A percentile compares a stretch with the other conserved stretches of the same genome.
Conservation (phyloP, 2,888 invertebrate species). For the Platycnemis pennipes region DNA sequence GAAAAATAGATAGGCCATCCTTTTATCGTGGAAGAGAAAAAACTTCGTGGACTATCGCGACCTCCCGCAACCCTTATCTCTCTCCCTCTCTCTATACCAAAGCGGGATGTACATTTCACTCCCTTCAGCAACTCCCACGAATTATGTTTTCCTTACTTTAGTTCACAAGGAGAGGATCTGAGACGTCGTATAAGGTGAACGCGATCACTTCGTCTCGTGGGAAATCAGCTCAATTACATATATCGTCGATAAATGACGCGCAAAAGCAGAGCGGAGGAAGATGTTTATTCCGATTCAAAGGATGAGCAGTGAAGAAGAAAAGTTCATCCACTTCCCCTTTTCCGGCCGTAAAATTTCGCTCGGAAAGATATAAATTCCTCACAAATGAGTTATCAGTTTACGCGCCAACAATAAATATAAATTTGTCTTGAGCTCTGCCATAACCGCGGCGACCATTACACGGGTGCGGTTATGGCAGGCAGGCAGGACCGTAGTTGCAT, state of each 20-base stretch:
- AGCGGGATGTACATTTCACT: too few relatives aligned
- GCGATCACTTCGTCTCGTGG: too few relatives aligned
- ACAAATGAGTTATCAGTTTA: background rate
- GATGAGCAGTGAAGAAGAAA: background rate
- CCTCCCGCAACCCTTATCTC: background rate
- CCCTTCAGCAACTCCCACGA: too few relatives aligned
- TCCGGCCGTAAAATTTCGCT: background rate
- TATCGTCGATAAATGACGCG: background rate
- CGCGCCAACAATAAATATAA: background rate
- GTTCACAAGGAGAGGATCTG: too few relatives aligned
- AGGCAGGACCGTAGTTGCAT: background rate
- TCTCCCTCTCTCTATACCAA: background rate
- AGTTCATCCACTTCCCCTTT: too few relatives aligned
- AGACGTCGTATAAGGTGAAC: too few relatives aligned
- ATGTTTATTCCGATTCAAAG: background rate
- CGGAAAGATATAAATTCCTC: background rate
- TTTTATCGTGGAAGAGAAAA: background rate
- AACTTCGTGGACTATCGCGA: slow-evolving; percentile 9
- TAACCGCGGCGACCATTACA: background rate
- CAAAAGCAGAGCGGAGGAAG: background rate
- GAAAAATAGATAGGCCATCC: too few relatives aligned
- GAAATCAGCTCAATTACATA: too few relatives aligned
- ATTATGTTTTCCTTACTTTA: too few relatives aligned
- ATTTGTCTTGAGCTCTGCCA: background rate
- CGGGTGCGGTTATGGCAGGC: background rate